Evolutionary conservation across 2,888 invertebrate genomes (phyloP), one percentile per base, ranked within the genome.

Genomic region (Silvanus unidentatus): DNA sequence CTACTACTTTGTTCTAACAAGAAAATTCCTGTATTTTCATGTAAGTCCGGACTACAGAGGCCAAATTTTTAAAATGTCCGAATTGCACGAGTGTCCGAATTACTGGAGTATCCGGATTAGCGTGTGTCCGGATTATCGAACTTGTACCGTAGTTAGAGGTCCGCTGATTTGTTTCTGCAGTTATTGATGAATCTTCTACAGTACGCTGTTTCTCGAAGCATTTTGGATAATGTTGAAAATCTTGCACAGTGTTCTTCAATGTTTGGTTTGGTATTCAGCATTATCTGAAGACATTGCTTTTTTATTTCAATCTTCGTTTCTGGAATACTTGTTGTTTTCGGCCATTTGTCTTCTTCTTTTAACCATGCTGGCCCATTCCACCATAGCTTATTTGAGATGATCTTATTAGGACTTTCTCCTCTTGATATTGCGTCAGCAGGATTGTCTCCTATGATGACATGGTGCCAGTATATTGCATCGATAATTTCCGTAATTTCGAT

Each of bases 351-450:
- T n/a, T n/a, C n/a, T n/a, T n/a, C n/a, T 22, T 41, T 11, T 29
- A 45, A 30, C 42, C 45, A 45, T 10, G 1, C 9, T 16, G 50
- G 48, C 6, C 48, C 48, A 15, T 45, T 12, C 45, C 48, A 50
- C 45, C 50, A 50, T 28, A 47, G 14, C 1, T 29, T 5, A n/a
- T 39, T n/a, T 10, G 39, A 6, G 16, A 15, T 16, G 8, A 47
- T 2, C 30, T 36, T 1, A 37, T 22, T 2, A n/a, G 40, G 6
- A 8, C 10, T 9, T 4, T 27, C 28, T 4, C 52, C 52, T 16
- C 46, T 22, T 3, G 49, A 48, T 8, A 54, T 16, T 3, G 47
- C 10, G 34, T 51, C 54, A 1, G 52, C 47, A 8, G 50, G 52
- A 39, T 51, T 50, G 5, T 51, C 39, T 8, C 43, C 22, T 11